A percentile compares a stretch with the other conserved stretches of the same genome.
Conservation (phyloP, 2,888 invertebrate species). For the Acanthosepion lycidas region DNA sequence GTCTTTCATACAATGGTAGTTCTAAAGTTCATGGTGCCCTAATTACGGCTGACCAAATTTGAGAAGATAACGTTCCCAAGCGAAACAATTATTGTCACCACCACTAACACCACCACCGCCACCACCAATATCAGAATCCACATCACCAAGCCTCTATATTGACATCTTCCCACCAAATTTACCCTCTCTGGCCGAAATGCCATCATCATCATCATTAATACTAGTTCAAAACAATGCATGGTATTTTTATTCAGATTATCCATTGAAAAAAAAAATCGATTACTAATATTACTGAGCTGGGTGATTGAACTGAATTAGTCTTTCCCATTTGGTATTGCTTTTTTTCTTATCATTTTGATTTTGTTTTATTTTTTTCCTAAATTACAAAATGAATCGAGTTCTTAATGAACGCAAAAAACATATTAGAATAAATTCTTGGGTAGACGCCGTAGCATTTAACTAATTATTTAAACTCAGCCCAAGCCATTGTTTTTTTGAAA, state of each 20-base stretch:
- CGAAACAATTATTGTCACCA: neutral
- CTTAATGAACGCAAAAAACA: too few species aligned
- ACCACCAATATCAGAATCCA: too few species aligned
- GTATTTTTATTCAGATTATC: neutral
- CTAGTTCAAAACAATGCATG: neutral
- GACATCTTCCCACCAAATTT: too few species aligned
- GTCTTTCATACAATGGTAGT: neutral
- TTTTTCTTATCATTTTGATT: too few species aligned
- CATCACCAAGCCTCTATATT: too few species aligned
- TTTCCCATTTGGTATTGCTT: too few species aligned
- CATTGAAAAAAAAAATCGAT: neutral
- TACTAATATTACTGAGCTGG: neutral
- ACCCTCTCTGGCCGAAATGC: neutral
- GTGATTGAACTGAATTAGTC: neutral
- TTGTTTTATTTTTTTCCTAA: too few species aligned
- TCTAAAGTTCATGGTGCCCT: neutral
- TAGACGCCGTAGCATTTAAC: too few species aligned
- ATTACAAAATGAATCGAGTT: too few species aligned
- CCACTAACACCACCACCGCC: neutral
- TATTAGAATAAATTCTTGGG: too few species aligned
- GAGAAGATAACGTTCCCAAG: neutral
- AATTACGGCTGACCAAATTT: neutral
- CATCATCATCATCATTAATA: neutral
- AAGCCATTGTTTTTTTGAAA: too few species aligned
- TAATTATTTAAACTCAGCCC: too few species aligned